Percentiles rank a stretch among this genome's conserved stretches.
These are phyloP conservation scores for Gasteruption jaculator DNA, from an alignment of 2,888 invertebrate species.

Conservation along the genomic window DNA sequence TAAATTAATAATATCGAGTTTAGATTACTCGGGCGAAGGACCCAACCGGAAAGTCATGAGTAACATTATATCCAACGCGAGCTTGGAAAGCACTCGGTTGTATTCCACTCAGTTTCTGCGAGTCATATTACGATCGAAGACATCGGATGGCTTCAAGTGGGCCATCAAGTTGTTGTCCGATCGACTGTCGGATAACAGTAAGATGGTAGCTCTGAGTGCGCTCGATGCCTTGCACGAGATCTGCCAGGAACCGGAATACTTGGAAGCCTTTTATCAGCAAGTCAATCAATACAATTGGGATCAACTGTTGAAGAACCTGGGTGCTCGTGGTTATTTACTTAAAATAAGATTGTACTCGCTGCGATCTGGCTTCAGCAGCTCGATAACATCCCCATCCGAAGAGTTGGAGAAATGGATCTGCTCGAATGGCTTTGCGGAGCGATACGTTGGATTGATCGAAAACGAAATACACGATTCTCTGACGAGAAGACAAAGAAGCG, in stretches of 20 bases:
- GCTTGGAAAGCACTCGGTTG: constrained; percentile 60
- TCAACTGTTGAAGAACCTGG: constrained; percentile 54
- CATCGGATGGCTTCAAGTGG: constrained; percentile 78
- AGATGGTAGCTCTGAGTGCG: constrained; percentile 75
- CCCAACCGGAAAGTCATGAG: constrained; percentile 64
- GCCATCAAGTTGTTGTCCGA: constrained; percentile 78
- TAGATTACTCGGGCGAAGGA: constrained; percentile 81
- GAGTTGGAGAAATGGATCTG: constrained; percentile 47
- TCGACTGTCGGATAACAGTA: constrained; percentile 80
- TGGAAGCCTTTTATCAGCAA: constrained; percentile 38
- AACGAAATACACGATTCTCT: constrained; percentile 83
- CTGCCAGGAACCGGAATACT: constrained; percentile 67
- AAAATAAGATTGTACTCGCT: constrained; percentile 56
- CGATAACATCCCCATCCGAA: constrained; percentile 45
- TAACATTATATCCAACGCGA: constrained; percentile 54
- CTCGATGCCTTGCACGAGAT: constrained; percentile 85
- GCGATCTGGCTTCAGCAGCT: constrained; percentile 53
- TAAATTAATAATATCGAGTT: constrained; percentile 85
- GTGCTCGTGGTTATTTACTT: constrained; percentile 57
- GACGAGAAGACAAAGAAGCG: constrained; percentile 76
- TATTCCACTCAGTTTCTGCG: constrained; percentile 91
- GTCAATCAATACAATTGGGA: constrained; percentile 39
- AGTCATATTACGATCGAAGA: constrained; percentile 74
- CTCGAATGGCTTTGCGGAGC: constrained; percentile 42
- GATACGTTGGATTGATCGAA: constrained; percentile 88